Evolutionary conservation across 1,140 invertebrate genomes (phyloP).

Genomic region (Brachionus plicatilis): DNA sequence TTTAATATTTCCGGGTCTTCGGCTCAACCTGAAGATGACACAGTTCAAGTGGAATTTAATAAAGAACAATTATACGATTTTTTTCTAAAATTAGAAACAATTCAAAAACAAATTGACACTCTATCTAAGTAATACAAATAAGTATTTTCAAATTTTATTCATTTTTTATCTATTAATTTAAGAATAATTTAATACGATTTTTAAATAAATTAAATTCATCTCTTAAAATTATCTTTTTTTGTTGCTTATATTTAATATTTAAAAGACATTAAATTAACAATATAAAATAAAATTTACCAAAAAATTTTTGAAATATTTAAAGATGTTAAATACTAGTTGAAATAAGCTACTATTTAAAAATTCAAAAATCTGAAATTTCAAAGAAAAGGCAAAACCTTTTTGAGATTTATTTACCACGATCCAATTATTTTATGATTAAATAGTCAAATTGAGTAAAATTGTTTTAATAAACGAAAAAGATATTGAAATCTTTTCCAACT

Average conservation of each 20-base stretch:
- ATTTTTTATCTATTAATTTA: neutral
- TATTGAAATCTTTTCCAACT: too few relatives aligned
- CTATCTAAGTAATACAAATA: neutral
- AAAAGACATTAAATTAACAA: too few relatives aligned
- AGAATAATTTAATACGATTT: neutral
- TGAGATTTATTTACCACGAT: too few relatives aligned
- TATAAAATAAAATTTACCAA: too few relatives aligned
- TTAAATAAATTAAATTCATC: neutral
- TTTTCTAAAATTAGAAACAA: conserved; percentile 16
- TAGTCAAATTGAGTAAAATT: too few relatives aligned
- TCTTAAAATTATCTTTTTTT: neutral
- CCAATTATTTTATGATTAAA: too few relatives aligned
- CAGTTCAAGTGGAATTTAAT: conserved; percentile 13
- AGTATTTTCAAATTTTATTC: neutral
- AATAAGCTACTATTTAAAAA: too few relatives aligned
- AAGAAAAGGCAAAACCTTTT: too few relatives aligned
- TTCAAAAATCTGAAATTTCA: too few relatives aligned
- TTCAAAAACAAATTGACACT: conserved; percentile 28
- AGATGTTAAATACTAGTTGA: too few relatives aligned
- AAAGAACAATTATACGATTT: conserved; percentile 32
- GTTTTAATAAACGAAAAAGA: too few relatives aligned
- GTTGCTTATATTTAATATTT: neutral
- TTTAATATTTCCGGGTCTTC: neutral
- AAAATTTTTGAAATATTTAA: too few relatives aligned
- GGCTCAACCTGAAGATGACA: neutral